Evolutionary conservation across 2,113 vertebrate genomes (phyloP).

Genomic region (Gulo gulo): DNA sequence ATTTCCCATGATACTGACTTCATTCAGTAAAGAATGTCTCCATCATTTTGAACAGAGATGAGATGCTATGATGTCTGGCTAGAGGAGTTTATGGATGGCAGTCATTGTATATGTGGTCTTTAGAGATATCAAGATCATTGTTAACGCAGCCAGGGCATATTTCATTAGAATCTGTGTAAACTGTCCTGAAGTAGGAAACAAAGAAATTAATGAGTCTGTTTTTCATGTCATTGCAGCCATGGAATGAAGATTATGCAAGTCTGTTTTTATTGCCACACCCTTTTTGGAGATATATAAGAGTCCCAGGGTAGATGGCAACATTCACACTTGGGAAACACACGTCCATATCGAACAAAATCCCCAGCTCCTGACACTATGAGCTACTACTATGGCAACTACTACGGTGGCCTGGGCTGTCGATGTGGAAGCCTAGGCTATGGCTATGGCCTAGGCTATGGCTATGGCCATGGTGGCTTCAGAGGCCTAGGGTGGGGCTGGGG

Average conservation of each 20-base stretch:
- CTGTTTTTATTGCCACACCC: not conserved
- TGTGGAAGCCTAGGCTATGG: not conserved
- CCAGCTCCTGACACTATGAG: not conserved
- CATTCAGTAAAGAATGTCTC: not conserved
- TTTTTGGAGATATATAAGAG: not conserved
- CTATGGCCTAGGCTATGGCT: not conserved
- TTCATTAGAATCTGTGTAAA: not conserved
- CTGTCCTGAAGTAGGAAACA: not conserved
- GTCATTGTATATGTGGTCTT: not conserved
- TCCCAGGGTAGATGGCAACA: not conserved
- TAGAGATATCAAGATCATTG: not conserved
- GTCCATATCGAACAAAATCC: not conserved
- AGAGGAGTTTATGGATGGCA: not conserved
- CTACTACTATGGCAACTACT: not conserved
- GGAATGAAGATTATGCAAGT: not conserved
- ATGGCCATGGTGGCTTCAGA: not conserved
- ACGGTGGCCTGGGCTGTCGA: not conserved
- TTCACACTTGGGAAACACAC: not conserved
- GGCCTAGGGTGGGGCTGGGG: not conserved
- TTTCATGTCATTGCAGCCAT: not conserved
- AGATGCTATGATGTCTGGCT: not conserved
- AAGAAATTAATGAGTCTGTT: not conserved
- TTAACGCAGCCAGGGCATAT: not conserved
- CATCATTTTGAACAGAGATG: not conserved
- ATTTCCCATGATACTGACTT: not conserved